Evolutionary conservation across 2,113 vertebrate genomes (phyloP).

Genomic region (Poeciliopsis prolifica): DNA sequence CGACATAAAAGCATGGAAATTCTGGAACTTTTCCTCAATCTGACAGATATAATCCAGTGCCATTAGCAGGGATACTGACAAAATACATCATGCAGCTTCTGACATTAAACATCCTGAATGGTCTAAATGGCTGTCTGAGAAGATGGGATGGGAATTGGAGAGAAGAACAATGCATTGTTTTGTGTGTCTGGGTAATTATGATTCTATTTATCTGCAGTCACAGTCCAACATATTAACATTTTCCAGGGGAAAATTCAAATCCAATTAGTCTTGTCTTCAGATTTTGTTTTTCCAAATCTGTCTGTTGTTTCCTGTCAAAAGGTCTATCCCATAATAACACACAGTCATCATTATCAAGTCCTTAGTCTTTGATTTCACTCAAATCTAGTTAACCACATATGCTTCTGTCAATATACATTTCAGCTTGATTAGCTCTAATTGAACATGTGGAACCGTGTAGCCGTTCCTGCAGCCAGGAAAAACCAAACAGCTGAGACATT

Average conservation of each 20-base stretch:
- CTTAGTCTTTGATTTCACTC: conserved; percentile 47
- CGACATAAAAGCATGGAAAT: conserved; percentile 39
- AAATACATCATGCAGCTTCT: conserved; percentile 43
- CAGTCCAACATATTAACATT: conserved; percentile 56
- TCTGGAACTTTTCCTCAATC: conserved; percentile 25
- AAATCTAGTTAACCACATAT: conserved; percentile 63
- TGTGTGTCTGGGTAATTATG: conserved; percentile 41
- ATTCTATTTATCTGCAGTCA: conserved; percentile 71
- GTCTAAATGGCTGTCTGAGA: conserved; percentile 32
- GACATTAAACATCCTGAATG: conserved; percentile 44
- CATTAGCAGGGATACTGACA: conserved; percentile 53
- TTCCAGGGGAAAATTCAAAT: conserved; percentile 54
- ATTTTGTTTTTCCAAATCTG: conserved; percentile 22
- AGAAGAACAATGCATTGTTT: conserved; percentile 45
- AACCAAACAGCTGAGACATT: conserved; percentile 27
- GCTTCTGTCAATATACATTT: conserved; percentile 68
- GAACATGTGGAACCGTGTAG: conserved; percentile 10
- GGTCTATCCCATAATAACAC: conserved; percentile 59
- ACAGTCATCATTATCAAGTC: conserved; percentile 68
- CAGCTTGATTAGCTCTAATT: conserved; percentile 40
- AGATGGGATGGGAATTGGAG: conserved; percentile 32
- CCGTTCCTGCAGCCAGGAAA: conserved; percentile 35
- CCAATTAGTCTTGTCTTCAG: conserved; percentile 59
- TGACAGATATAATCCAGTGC: conserved; percentile 49
- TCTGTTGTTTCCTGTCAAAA: conserved; percentile 57